A percentile compares a stretch with the other conserved stretches of the same genome.
Conservation (phyloP, 2,113 vertebrate genomes). For the Pituophis catenifer region DNA sequence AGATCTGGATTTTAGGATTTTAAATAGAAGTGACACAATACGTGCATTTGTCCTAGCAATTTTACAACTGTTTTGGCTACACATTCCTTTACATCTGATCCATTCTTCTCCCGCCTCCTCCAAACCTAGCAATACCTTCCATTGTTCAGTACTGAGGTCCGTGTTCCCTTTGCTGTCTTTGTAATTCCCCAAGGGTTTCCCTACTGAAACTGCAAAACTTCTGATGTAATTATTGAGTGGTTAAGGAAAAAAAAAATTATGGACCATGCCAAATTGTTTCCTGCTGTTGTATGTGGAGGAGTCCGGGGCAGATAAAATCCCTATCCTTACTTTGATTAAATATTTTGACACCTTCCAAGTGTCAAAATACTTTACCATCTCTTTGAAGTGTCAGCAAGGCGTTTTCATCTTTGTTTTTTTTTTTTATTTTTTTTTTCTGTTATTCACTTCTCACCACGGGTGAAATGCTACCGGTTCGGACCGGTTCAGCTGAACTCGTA, state of each 20-base stretch:
- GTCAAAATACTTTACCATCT: accelerated
- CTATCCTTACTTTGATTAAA: not conserved
- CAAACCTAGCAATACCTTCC: not conserved
- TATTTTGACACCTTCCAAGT: not conserved
- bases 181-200: not conserved
- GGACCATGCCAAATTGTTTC: conserved; percentile 6
- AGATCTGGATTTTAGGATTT: not conserved
- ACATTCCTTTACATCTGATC: not conserved
- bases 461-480: too few relatives aligned
- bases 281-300: not conserved
- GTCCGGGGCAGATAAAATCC: not conserved
- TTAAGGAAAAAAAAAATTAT: conserved; percentile 2
- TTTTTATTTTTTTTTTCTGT: conserved; percentile 5
- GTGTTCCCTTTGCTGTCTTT: not conserved
- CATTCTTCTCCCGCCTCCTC: too few relatives aligned
- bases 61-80: not conserved
- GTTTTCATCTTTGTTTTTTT: not conserved
- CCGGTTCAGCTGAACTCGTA: too few relatives aligned
- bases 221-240: not conserved
- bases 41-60: not conserved
- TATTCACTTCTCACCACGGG: not conserved
- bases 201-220: not conserved
- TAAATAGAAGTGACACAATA: not conserved
- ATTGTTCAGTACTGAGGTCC: not conserved
- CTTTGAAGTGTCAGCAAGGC: conserved; percentile 22